Conservation (phyloP, 1,140 invertebrate genomes). For the Tribolium madens region DNA sequence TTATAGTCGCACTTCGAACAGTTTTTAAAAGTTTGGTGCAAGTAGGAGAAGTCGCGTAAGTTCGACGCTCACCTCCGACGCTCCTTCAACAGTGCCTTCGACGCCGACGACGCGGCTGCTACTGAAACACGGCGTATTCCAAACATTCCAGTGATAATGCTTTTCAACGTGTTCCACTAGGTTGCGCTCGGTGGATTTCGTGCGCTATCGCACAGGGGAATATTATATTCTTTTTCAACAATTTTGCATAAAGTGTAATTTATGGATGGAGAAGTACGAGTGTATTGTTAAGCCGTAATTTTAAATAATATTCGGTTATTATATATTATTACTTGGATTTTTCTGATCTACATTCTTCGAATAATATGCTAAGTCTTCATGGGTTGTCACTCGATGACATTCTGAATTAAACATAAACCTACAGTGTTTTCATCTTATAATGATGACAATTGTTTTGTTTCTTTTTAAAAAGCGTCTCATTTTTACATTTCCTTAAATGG, state of each 20-base stretch:
- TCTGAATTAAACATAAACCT: not conserved
- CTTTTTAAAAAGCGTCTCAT: not conserved
- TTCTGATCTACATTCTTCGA: not conserved
- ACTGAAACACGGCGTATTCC: constrained; percentile 34
- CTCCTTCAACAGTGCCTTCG: constrained; percentile 8
- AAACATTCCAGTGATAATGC: constrained; percentile 43
- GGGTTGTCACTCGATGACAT: not conserved
- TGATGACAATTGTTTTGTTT: not conserved
- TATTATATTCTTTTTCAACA: constrained; percentile 21
- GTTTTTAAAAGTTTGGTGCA: constrained; percentile 13
- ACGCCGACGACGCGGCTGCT: constrained; percentile 39
- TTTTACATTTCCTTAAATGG: not conserved
- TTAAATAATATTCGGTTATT: not conserved
- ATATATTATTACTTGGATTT: not conserved
- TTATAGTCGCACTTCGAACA: constrained; percentile 26
- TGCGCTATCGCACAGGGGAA: constrained; percentile 12
- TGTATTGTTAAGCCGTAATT: not conserved
- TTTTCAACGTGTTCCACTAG: constrained; percentile 37
- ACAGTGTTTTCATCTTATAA: not conserved
- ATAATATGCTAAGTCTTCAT: not conserved
- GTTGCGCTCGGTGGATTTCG: constrained; percentile 33
- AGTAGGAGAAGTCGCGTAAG: constrained; percentile 22
- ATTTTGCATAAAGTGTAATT: constrained; percentile 16
- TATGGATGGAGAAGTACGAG: not conserved
- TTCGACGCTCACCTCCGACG: constrained; percentile 35